These are phyloP conservation scores for Percopsis omiscomaycus DNA, from an alignment of 2,797 vertebrate species.

Conservation along the genomic window DNA sequence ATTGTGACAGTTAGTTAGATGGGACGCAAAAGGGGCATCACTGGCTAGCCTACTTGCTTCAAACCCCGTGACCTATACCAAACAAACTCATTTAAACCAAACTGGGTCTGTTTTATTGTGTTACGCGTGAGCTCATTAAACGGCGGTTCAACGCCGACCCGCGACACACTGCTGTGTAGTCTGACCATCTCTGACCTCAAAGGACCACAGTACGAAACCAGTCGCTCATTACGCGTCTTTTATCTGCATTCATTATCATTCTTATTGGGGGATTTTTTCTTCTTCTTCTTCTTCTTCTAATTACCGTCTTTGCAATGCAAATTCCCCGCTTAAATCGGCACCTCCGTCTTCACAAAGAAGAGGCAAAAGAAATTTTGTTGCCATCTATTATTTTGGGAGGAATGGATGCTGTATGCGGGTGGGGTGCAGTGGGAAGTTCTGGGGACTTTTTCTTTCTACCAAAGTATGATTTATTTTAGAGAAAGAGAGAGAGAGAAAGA, in stretches of 20 bases:
- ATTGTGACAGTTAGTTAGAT: no score
- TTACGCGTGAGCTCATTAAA: no score
- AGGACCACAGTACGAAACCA: constrained; percentile 44
- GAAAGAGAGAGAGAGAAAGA: background rate
- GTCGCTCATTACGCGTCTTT: constrained; percentile 59
- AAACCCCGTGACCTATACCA: no score
- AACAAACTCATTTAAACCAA: no score
- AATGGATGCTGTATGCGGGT: constrained; percentile 20
- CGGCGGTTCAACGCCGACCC: no score
- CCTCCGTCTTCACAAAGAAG: constrained; percentile 46
- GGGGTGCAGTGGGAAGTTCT: constrained; percentile 1
- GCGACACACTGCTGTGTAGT: background rate
- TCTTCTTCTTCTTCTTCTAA: constrained; percentile 45
- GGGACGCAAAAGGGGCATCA: no score
- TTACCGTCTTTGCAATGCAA: constrained; percentile 55
- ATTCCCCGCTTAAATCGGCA: constrained; percentile 61
- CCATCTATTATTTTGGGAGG: constrained; percentile 54
- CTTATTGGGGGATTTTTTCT: constrained; percentile 1
- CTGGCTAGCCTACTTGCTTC: no score
- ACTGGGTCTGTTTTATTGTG: no score
- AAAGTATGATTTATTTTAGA: constrained; percentile 39
- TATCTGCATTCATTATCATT: constrained; percentile 59
- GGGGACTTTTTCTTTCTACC: constrained; percentile 17
- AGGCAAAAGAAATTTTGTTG: constrained; percentile 20
- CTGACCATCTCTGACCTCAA: constrained; percentile 51